phyloP scores from a whole-genome alignment of 1,140 invertebrate genomes.

The Ctenoplectra terminalis region DNA sequence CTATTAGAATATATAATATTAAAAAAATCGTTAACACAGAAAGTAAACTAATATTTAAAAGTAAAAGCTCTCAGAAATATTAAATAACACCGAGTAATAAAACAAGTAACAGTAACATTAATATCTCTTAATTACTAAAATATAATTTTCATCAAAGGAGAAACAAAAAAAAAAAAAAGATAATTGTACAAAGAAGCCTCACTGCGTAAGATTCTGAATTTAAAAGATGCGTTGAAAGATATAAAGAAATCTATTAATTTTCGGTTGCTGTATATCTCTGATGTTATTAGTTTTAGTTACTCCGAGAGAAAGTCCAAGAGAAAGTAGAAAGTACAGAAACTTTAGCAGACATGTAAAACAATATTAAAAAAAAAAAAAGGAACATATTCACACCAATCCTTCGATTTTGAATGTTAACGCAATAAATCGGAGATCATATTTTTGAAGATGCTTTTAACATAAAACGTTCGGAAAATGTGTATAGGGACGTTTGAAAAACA shows the following conservation, averaged over 20 bases:
- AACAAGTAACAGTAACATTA: too few relatives aligned
- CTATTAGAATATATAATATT: too few relatives aligned
- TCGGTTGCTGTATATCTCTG: neutral
- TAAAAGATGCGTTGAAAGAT: neutral
- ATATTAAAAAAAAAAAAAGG: constrained; percentile 15
- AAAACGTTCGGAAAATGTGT: too few relatives aligned
- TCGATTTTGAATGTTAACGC: too few relatives aligned
- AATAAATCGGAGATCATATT: neutral
- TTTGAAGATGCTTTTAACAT: neutral
- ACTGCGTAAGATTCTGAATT: neutral
- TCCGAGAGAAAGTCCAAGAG: constrained; percentile 33
- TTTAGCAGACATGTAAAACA: neutral
- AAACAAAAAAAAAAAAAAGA: too few relatives aligned
- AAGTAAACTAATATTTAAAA: too few relatives aligned
- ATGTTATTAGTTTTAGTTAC: neutral
- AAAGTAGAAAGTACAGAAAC: constrained; percentile 47
- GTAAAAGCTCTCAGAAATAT: too few relatives aligned
- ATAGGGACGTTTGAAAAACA: too few relatives aligned
- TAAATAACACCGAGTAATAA: too few relatives aligned
- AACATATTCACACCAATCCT: neutral
- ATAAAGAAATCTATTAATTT: neutral
- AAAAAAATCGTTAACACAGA: too few relatives aligned
- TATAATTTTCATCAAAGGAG: too few relatives aligned
- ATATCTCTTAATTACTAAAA: too few relatives aligned
- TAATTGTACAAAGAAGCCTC: neutral